Conservation (phyloP, 2,113 vertebrate species). For the Aegotheles bennettii region DNA sequence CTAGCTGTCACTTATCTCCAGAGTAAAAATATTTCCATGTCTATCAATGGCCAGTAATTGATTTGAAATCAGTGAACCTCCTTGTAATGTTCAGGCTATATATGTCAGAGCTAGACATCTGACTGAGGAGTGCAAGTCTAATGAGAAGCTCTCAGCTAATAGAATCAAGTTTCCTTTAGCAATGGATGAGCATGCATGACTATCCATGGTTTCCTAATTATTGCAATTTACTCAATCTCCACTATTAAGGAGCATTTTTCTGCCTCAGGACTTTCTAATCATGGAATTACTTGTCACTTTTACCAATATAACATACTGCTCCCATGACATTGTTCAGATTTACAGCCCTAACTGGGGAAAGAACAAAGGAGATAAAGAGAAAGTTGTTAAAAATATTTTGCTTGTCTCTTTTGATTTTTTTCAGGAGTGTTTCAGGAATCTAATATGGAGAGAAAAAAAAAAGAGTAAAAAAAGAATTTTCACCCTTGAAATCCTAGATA, state of each 20-base stretch:
- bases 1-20: background rate
- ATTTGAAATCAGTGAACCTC: background rate
- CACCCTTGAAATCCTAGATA: background rate
- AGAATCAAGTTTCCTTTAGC: background rate
- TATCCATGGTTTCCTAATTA: background rate
- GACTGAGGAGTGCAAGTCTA: background rate
- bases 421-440: background rate
- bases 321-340: background rate
- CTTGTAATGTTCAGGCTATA: background rate
- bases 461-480: background rate
- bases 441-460: background rate
- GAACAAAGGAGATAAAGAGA: background rate
- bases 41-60: background rate
- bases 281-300: conserved; percentile 9
- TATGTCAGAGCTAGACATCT: background rate
- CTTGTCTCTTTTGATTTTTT: background rate
- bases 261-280: background rate
- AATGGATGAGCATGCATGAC: background rate
- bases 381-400: background rate
- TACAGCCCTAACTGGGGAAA: background rate
- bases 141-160: background rate
- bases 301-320: background rate
- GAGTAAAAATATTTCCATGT: conserved; percentile 26
- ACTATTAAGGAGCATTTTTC: background rate
- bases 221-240: background rate